A percentile compares a stretch with the other conserved stretches of the same genome.
Evolutionary conservation across 2,888 invertebrate species (phyloP).

Genomic region (Charanyca ferruginea): DNA sequence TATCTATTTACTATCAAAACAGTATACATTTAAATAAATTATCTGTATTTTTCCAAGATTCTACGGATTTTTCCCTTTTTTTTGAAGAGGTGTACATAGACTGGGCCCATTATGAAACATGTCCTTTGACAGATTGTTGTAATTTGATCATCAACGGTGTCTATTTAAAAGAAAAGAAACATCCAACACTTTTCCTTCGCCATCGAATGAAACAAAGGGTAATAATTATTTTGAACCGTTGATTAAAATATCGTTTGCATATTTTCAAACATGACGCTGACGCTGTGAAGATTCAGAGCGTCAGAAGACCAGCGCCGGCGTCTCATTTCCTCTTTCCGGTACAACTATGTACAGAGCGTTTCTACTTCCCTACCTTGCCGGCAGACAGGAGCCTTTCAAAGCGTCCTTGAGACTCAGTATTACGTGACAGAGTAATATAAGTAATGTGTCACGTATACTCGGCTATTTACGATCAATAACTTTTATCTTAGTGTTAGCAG

Average conservation of each 20-base stretch:
- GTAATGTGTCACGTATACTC: conserved; percentile 42
- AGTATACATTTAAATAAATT: too few species aligned
- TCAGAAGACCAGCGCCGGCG: conserved; percentile 24
- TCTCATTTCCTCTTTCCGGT: conserved; percentile 60
- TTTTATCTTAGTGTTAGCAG: conserved; percentile 32
- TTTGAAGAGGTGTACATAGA: too few species aligned
- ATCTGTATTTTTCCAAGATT: too few species aligned
- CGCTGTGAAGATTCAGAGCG: too few species aligned
- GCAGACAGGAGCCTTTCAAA: conserved; percentile 38
- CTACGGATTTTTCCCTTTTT: too few species aligned
- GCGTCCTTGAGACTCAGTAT: conserved; percentile 34
- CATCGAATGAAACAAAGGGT: background rate
- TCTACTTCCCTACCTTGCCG: conserved; percentile 26
- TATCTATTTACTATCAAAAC: too few species aligned
- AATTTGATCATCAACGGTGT: too few species aligned
- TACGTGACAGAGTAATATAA: conserved; percentile 59
- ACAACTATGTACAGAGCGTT: conserved; percentile 34
- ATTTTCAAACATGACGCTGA: conserved; percentile 6
- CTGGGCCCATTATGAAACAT: too few species aligned
- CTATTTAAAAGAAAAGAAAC: background rate
- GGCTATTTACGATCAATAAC: conserved; percentile 57
- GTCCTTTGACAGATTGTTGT: too few species aligned
- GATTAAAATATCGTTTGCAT: conserved; percentile 6
- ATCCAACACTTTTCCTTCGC: background rate
- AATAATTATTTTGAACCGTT: background rate